Evolutionary conservation across 2,113 vertebrate genomes (phyloP).

Genomic region (Dendropsophus ebraccatus): DNA sequence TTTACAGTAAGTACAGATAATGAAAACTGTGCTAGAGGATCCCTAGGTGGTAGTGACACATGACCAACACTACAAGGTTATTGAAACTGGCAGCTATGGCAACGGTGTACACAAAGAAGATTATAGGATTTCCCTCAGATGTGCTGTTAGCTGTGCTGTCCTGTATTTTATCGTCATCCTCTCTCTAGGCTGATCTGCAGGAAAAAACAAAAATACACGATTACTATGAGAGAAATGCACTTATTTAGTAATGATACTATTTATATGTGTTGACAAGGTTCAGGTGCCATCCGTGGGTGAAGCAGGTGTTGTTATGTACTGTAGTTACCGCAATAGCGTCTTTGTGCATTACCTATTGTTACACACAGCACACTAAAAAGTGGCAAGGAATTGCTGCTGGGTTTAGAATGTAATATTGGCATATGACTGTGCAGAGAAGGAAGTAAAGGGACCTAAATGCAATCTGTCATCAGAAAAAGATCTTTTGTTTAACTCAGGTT

Average conservation of each 20-base stretch:
- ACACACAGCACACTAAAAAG: background rate
- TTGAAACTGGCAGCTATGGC: constrained; percentile 29
- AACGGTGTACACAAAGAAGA: constrained; percentile 51
- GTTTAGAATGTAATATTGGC: no score
- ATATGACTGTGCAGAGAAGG: no score
- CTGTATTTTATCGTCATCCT: background rate
- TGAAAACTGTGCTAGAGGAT: no score
- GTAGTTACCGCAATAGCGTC: background rate
- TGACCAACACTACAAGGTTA: constrained; percentile 32
- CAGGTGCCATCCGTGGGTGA: background rate
- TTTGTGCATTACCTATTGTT: background rate
- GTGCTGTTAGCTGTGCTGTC: constrained; percentile 66
- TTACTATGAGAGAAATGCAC: background rate
- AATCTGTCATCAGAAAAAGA: no score
- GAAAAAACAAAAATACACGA: background rate
- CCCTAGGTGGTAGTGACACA: constrained; percentile 18
- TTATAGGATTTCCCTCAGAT: constrained; percentile 49
- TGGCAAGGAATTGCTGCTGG: no score
- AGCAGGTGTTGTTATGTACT: background rate
- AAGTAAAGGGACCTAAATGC: no score
- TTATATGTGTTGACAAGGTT: background rate
- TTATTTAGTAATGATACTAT: no score
- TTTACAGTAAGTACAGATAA: no score
- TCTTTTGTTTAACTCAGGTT: no score
- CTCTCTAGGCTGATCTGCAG: background rate